Percentiles rank a stretch among this genome's conserved stretches.
Evolutionary conservation across 2,113 vertebrate species (phyloP).

Genomic region (Cephalopholis sonnerati): DNA sequence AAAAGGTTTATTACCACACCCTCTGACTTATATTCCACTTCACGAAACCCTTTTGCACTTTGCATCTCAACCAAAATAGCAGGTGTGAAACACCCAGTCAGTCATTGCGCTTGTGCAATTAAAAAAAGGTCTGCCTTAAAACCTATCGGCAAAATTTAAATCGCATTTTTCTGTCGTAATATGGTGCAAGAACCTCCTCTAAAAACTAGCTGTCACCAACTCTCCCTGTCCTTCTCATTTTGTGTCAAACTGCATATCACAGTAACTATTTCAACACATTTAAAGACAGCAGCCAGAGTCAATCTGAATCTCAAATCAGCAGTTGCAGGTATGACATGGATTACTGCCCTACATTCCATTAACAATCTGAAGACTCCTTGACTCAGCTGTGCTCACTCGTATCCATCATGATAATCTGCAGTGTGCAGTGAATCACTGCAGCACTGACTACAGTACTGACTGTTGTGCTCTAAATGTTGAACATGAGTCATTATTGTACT

Average conservation of each 20-base stretch:
- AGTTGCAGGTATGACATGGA: conserved; percentile 28
- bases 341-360: conserved; percentile 41
- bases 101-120: too few species aligned
- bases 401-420: conserved; percentile 58
- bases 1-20: too few species aligned
- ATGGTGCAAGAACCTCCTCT: neutral
- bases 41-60: too few species aligned
- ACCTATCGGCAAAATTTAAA: neutral
- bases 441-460: conserved; percentile 31
- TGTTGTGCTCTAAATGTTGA: conserved; percentile 52
- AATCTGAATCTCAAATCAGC: conserved; percentile 30
- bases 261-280: neutral
- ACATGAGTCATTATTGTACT: conserved; percentile 58
- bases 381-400: conserved; percentile 54
- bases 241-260: neutral
- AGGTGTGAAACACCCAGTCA: too few species aligned
- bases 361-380: conserved; percentile 61
- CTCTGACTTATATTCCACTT: too few species aligned
- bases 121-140: neutral
- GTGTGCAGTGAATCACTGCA: conserved; percentile 60
- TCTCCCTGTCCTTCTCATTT: neutral
- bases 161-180: neutral
- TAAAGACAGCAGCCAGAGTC: neutral
- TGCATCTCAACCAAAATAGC: too few species aligned
- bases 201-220: neutral